Evolutionary conservation across 2,797 vertebrate species (phyloP).

Genomic region (Ptychadena robeensis): DNA sequence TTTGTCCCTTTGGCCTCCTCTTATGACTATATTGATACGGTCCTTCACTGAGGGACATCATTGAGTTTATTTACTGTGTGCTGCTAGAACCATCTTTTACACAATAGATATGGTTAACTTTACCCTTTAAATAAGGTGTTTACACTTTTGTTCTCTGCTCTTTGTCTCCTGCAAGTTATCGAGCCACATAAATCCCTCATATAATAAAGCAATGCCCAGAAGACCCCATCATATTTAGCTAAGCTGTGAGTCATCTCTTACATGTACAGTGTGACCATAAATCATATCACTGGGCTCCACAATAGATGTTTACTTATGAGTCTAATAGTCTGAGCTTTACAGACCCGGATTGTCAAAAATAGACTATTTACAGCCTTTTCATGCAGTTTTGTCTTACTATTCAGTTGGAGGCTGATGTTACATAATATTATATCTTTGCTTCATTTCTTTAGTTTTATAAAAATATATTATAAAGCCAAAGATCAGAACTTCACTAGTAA

Average conservation of each 20-base stretch:
- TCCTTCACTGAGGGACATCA: too few relatives aligned
- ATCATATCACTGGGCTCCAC: neutral
- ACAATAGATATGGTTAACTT: too few relatives aligned
- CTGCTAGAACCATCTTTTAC: too few relatives aligned
- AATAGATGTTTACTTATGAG: neutral
- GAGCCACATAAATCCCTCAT: neutral
- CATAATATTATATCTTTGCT: neutral
- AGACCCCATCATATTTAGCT: neutral
- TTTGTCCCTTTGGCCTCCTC: too few relatives aligned
- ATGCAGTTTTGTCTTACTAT: too few relatives aligned
- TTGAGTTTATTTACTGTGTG: too few relatives aligned
- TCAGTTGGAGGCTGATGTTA: neutral
- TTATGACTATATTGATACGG: too few relatives aligned
- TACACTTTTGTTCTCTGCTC: neutral
- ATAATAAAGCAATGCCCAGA: neutral
- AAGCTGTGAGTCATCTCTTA: constrained; percentile 6
- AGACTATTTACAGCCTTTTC: neutral
- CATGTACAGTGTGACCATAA: constrained; percentile 4
- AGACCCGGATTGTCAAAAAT: neutral
- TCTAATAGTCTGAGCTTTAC: neutral
- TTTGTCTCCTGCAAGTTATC: neutral
- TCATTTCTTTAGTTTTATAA: neutral
- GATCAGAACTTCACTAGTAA: too few relatives aligned
- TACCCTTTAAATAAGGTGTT: too few relatives aligned
- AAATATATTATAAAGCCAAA: neutral